Base-by-base conservation (phyloP, 30 jellyfish, hydroid and myxozoan species). In the Catostylus mosaicus region DNA sequence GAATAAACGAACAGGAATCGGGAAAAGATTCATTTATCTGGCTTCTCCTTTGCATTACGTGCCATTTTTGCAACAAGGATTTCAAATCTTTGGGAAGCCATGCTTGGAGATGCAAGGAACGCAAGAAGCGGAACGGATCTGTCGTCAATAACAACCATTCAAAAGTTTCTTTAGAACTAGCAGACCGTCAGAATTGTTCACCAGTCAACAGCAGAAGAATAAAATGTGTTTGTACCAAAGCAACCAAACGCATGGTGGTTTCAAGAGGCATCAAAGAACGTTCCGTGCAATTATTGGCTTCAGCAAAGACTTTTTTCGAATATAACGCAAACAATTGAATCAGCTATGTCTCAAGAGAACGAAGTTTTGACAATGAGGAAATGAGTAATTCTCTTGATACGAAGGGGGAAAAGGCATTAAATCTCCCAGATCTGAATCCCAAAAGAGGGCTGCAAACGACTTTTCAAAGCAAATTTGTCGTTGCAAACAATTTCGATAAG, bases 231-330 rank as follows among this genome's bases (percentile, higher is more conserved):
- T 67, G 60, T 67, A 61, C 63, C 60, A 67, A 67, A 67, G 79
- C 16, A 67, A 67, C 60, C 66, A 67, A 67, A 67, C 60, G 79
- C 79, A 67, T 67, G 60, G 79, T 23, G 79, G 79, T 67, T 61
- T 67, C 67, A 67, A 67, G 60, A 67, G 60, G 65, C 79, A 67
- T 67, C 79, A 67, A 67, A 67, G 79, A 30, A 67, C 79, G 60
- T 67, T n/a, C 30, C 79, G 60, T 67, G 79, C 79, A 67, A 67
- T 29, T 10, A 67, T 6, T 67, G 60, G 60, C 60, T 67, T 67
- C 60, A 67, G 6, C 79, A 67, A 67, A 67, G 79, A 67, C 36
- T 61, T 67, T 29, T 38, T 67, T 67, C 79, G 30, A 67, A 67
- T 67, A 67, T 67, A 67, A 30, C 79, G 31, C 79, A 67, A 31